Evolutionary conservation across 2,888 invertebrate species (phyloP), one percentile per base, ranked within the genome.

Genomic region (Drosophila paranaensis): DNA sequence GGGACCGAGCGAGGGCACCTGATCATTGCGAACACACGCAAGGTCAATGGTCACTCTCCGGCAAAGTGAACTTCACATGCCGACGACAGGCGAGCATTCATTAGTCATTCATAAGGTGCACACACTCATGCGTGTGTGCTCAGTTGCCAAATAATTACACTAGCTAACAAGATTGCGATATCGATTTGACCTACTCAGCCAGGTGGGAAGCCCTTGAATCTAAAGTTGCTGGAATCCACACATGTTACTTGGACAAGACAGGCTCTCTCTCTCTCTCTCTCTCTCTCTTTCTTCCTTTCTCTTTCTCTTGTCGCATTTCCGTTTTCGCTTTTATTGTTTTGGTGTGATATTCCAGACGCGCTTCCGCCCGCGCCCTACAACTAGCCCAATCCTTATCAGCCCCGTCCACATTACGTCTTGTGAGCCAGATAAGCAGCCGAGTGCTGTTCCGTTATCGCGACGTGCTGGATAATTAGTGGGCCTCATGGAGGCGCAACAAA

Each of bases 51-150:
- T 48, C 46, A 48, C 46, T n/a, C 46, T n/a, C 30, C 46, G n/a
- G 30, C 10, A 10, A 48, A n/a, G 46, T 46, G 46, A 46, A 30
- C 46, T 14, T 46, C 46, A 14, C 25, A 27, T 48, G n/a, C 27
- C 10, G 27, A 10, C 10, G 27, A 10, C 48, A 10, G 14, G 40
- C 48, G 61, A 43, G 54, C 30, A 63, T 65, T 57, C 70, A 74
- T 82, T 76, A 82, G 82, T 82, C 82, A 84, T 74, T 78, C 70
- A 67, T 60, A 69, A 74, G 55, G 48, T 60, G 25, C 25, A 45
- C 27, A 27, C 27, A 16, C 13, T 8, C 27, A 55, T 2, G 13
- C n/a, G 16, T 5, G 35, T 43, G 45, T 8, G n/a, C n/a, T 33
- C 37, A 46, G 42, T 30, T 42, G 71, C 56, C 57, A 63, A 64